Percentiles rank a stretch among this genome's conserved stretches.
Evolutionary conservation across 2,797 vertebrate genomes (phyloP).

Genomic region (Podarcis siculus): DNA sequence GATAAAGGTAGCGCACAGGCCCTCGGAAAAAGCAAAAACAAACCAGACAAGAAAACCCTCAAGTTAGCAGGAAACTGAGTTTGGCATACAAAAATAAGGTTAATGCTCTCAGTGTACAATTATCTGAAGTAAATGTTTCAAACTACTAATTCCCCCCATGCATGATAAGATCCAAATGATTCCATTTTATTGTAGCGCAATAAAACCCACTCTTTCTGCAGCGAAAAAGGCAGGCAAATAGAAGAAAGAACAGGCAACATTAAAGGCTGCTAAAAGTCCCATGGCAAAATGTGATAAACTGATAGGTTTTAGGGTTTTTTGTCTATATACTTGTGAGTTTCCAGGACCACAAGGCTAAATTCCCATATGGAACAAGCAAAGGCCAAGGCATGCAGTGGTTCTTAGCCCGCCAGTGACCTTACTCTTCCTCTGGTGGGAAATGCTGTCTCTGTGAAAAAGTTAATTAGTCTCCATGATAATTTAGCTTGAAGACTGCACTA

Average conservation of each 20-base stretch:
- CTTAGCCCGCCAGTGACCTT: conserved; percentile 54
- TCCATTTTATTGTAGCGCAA: conserved; percentile 40
- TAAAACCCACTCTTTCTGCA: conserved; percentile 50
- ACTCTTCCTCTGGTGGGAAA: conserved; percentile 57
- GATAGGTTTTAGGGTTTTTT: conserved; percentile 19
- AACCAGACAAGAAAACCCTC: conserved; percentile 21
- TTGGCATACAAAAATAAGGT: conserved; percentile 46
- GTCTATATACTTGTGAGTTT: conserved; percentile 9
- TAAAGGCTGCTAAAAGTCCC: background rate
- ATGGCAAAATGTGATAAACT: conserved; percentile 27
- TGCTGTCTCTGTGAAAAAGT: conserved; percentile 59
- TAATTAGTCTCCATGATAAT: conserved; percentile 64
- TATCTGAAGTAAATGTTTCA: conserved; percentile 59
- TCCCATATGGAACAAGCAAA: background rate
- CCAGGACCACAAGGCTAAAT: background rate
- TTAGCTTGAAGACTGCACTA: conserved; percentile 52
- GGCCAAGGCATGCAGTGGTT: conserved; percentile 30
- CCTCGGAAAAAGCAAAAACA: background rate
- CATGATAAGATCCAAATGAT: conserved; percentile 46
- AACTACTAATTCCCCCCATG: conserved; percentile 48
- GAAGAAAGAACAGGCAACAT: conserved; percentile 20
- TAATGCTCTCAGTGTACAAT: background rate
- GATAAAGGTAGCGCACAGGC: background rate
- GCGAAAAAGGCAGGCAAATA: conserved; percentile 43
- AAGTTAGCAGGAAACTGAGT: conserved; percentile 43